Conservation (phyloP, 2,113 vertebrate species). For the Sitta europaea region DNA sequence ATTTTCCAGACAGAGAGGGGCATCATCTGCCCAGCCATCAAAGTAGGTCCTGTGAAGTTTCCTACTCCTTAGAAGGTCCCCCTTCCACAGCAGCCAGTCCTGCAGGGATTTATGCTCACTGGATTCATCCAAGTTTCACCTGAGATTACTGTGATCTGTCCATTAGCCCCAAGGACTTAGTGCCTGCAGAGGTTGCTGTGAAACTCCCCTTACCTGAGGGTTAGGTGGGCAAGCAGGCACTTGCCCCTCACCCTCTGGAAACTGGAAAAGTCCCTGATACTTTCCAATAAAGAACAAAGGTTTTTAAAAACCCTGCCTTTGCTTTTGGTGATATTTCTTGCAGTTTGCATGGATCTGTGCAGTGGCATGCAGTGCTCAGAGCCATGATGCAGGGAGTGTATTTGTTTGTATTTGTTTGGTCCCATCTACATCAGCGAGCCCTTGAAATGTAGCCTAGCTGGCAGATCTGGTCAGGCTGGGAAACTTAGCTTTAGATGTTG, state of each 20-base stretch:
- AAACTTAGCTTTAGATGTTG: neutral
- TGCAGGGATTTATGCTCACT: neutral
- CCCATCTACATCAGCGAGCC: neutral
- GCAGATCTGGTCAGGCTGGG: neutral
- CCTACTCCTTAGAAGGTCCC: neutral
- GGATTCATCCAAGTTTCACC: neutral
- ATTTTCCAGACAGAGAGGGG: neutral
- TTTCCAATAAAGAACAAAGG: neutral
- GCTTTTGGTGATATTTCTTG: neutral
- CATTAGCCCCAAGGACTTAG: neutral
- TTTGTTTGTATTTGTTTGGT: neutral
- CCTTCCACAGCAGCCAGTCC: neutral
- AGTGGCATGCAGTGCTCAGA: neutral
- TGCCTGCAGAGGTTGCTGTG: neutral
- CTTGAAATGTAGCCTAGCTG: neutral
- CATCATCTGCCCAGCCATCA: neutral
- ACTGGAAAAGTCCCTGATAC: neutral
- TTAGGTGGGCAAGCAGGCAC: rapidly evolving
- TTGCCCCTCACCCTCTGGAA: neutral
- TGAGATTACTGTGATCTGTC: neutral
- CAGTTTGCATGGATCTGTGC: neutral
- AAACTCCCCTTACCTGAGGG: neutral
- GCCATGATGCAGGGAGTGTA: rapidly evolving
- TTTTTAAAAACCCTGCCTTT: neutral
- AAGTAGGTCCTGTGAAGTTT: neutral